A percentile compares a stretch with the other conserved stretches of the same genome.
These are phyloP conservation scores for Leptinotarsa tumamoca DNA, from an alignment of 2,888 invertebrate genomes.

Conservation along the genomic window DNA sequence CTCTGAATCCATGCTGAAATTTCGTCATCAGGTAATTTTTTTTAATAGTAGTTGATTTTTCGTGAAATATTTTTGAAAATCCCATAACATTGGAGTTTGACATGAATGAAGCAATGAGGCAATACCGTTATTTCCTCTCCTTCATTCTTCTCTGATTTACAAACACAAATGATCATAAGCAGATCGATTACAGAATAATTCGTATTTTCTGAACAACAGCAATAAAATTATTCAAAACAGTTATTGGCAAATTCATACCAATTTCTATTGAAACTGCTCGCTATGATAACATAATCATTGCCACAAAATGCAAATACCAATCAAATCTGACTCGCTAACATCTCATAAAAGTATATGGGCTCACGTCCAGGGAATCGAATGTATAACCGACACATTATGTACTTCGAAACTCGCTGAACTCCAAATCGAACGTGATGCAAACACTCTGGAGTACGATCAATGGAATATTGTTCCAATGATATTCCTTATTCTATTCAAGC, in stretches of 20 bases:
- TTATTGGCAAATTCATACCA: not conserved
- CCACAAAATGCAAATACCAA: not conserved
- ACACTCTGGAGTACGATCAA: slow-evolving; percentile 27
- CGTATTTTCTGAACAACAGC: too few relatives aligned
- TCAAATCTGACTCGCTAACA: not conserved
- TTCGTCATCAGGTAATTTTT: too few relatives aligned
- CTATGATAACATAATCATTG: not conserved
- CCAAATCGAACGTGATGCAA: slow-evolving; percentile 24
- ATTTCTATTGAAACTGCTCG: not conserved
- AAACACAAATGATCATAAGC: too few relatives aligned
- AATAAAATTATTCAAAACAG: not conserved
- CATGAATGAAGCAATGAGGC: too few relatives aligned
- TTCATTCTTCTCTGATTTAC: too few relatives aligned
- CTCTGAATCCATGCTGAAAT: too few relatives aligned
- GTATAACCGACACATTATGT: slow-evolving; percentile 14
- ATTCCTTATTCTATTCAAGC: slow-evolving; percentile 28
- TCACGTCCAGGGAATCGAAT: slow-evolving; percentile 13
- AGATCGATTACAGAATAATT: too few relatives aligned
- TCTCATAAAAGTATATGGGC: not conserved
- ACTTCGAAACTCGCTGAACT: slow-evolving; percentile 5
- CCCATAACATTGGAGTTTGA: too few relatives aligned
- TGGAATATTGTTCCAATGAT: slow-evolving; percentile 29
- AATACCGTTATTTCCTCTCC: too few relatives aligned
- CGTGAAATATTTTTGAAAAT: too few relatives aligned
- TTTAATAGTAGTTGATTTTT: too few relatives aligned